Base-by-base conservation (phyloP, 2,888 invertebrate genomes). In the Morinoia aosen region DNA sequence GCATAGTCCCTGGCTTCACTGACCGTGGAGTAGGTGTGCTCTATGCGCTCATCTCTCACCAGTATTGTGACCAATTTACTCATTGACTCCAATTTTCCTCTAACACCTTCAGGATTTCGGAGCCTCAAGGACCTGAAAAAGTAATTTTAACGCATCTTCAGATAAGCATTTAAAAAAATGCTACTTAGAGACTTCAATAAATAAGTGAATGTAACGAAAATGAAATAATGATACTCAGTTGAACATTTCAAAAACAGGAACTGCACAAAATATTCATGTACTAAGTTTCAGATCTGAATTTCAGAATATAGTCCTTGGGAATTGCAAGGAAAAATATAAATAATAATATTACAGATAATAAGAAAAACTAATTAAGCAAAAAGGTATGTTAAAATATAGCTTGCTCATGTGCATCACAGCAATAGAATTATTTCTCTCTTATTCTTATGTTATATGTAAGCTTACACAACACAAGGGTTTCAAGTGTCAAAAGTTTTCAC, bases 11-110 rank as follows among this genome's bases (percentile, higher is more conserved):
- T 16, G 25, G 39, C n/a, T 40, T 96, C 91, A 64, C 25, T 94
- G 64, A 93, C 1, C 97, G 98, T 97, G 61, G 98, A 98, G 97
- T 98, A 98, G 97, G 98, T 98, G 14, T 99, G 97, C 97, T 99
- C 99, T 96, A 99, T 98, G 97, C 99, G 98, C 97, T 99, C 99
- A 97, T 98, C 98, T 97, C 99, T 98, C 0, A 99, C 97, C 95
- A 99, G 97, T 33, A 98, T 98, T 0, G 99, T 99, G 7, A 99
- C 98, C 61, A 98, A 98, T 98, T 98, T 98, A 97, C 98, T 98
- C 97, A 99, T 97, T 97, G 98, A 98, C 96, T 98, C 97, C 96
- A 99, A 97, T 96, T 99, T 98, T n/a, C 98, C 99, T 97, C 98
- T 98, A 0, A 98, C 98, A 0, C 99, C 99, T 97, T 98, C 98